Conservation (phyloP, 2,797 vertebrate species). For the Sebastes kiyomatsui region DNA sequence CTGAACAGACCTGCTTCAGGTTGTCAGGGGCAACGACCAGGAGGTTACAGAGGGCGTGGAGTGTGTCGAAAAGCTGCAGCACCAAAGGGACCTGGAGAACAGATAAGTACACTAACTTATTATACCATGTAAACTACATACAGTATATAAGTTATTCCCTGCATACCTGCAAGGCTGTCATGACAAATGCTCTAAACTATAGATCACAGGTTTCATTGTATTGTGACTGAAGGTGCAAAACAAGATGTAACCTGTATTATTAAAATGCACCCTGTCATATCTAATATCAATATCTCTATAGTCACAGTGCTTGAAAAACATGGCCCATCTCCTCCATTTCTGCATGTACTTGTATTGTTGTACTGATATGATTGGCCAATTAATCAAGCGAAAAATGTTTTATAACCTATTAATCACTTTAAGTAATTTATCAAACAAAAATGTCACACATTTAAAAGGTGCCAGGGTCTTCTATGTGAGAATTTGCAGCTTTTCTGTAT, state of each 20-base stretch:
- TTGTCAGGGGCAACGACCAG: conserved; percentile 99
- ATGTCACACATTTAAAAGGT: neutral
- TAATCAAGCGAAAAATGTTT: neutral
- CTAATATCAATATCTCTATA: neutral
- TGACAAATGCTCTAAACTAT: neutral
- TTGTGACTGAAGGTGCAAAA: neutral
- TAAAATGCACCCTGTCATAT: neutral
- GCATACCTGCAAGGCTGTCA: neutral
- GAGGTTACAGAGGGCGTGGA: conserved; percentile 99
- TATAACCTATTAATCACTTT: neutral
- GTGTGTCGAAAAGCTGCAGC: conserved; percentile 97
- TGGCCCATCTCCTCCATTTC: neutral
- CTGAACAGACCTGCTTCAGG: conserved; percentile 98
- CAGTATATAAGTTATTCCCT: neutral
- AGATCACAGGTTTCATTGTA: neutral
- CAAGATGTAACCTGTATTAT: neutral
- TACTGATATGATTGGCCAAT: neutral
- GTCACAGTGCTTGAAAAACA: neutral
- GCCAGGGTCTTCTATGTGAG: neutral
- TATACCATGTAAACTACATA: neutral
- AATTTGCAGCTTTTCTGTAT: neutral
- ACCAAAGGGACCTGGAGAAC: conserved; percentile 91
- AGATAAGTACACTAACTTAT: neutral
- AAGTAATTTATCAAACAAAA: neutral
- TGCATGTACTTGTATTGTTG: neutral